Conservation (phyloP, 1,140 invertebrate species). For the Aphelenchoides besseyi region DNA sequence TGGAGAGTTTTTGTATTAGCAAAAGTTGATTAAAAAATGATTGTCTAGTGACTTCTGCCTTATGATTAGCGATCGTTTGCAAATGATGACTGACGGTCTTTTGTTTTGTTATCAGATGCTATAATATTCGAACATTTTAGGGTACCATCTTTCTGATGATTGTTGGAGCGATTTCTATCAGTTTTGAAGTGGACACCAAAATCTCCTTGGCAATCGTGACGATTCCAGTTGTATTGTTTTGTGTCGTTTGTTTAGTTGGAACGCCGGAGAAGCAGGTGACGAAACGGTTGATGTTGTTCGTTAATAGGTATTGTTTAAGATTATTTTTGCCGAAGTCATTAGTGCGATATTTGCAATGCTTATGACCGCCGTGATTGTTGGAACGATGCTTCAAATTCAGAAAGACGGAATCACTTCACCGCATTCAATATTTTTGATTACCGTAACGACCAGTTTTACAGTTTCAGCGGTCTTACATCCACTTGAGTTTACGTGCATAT, state of each 20-base stretch:
- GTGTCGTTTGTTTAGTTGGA: slow-evolving; percentile 49
- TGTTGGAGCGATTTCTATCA: slow-evolving; percentile 68
- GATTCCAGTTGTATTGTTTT: slow-evolving; percentile 58
- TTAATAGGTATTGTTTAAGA: slow-evolving; percentile 27
- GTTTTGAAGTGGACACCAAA: slow-evolving; percentile 66
- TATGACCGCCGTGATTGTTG: slow-evolving; percentile 55
- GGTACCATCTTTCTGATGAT: slow-evolving; percentile 71
- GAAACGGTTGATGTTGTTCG: not conserved
- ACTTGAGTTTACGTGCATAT: slow-evolving; percentile 74
- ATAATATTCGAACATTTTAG: no score
- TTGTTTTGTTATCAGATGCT: no score
- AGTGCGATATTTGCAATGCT: slow-evolving; percentile 53
- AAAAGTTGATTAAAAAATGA: no score
- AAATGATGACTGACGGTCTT: no score
- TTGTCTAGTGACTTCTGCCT: no score
- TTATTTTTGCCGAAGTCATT: slow-evolving; percentile 53
- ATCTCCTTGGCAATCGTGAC: slow-evolving; percentile 59
- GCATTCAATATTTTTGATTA: slow-evolving; percentile 74
- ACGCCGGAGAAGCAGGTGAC: slow-evolving; percentile 52
- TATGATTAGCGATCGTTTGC: no score
- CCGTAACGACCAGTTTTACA: slow-evolving; percentile 67
- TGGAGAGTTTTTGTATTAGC: no score
- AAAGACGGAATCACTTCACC: slow-evolving; percentile 77
- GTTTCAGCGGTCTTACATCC: slow-evolving; percentile 78
- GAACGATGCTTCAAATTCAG: slow-evolving; percentile 73